A percentile compares a stretch with the other conserved stretches of the same genome.
phyloP scores from a whole-genome alignment of 2,797 vertebrate genomes.

The Graptemys geographica region DNA sequence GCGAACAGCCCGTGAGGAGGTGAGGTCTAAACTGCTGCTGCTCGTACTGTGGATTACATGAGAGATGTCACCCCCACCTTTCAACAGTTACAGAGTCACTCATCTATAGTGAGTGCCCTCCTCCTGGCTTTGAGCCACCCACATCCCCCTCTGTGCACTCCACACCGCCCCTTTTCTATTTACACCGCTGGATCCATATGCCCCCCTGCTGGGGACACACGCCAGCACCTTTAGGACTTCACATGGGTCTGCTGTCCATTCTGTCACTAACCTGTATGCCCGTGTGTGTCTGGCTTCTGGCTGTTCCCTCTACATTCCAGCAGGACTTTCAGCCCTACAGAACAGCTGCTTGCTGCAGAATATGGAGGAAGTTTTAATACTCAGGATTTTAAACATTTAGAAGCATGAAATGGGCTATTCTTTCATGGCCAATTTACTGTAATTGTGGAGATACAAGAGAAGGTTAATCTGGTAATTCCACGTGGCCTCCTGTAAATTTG shows the following conservation, averaged over 20 bases:
- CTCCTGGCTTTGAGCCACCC: not conserved
- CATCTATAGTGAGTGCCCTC: not conserved
- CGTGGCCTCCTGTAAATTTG: not conserved
- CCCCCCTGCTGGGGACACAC: not conserved
- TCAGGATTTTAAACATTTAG: accelerated
- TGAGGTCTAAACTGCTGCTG: not conserved
- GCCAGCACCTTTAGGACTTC: not conserved
- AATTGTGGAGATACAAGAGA: not conserved
- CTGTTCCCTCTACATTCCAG: not conserved
- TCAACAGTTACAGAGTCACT: not conserved
- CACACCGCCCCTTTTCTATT: not conserved
- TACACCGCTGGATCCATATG: not conserved
- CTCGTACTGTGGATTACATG: not conserved
- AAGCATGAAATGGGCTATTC: accelerated
- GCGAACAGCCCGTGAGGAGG: not conserved
- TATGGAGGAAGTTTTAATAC: accelerated
- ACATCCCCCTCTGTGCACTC: not conserved
- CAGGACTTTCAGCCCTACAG: accelerated
- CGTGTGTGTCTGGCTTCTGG: not conserved
- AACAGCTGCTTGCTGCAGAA: accelerated
- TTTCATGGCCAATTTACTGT: not conserved
- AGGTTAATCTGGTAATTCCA: not conserved
- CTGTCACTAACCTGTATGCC: not conserved
- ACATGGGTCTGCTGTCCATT: not conserved
- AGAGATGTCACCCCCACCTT: not conserved